Evolutionary conservation across 2,888 invertebrate genomes (phyloP).

Genomic region (Eilema depressum): DNA sequence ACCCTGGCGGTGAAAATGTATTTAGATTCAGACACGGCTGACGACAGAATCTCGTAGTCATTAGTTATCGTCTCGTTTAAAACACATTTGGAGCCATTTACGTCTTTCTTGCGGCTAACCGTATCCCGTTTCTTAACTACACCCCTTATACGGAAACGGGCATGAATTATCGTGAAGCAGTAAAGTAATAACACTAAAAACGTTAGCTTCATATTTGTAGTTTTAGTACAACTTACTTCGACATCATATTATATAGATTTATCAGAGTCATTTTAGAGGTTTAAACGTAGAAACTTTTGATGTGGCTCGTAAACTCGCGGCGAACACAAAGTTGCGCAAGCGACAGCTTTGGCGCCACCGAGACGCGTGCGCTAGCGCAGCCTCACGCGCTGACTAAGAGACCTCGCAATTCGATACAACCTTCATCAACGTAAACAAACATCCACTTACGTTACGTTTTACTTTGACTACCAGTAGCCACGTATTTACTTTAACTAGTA

Average conservation of each 20-base stretch:
- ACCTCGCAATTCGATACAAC: constrained; percentile 86
- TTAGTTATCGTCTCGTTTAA: constrained; percentile 86
- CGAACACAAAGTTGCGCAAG: constrained; percentile 78
- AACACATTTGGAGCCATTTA: constrained; percentile 82
- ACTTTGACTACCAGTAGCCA: constrained; percentile 52
- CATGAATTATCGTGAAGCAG: constrained; percentile 72
- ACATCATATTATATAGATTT: constrained; percentile 58
- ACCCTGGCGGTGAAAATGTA: constrained; percentile 84
- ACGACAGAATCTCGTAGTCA: constrained; percentile 86
- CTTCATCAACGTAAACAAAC: constrained; percentile 85
- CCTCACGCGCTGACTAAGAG: constrained; percentile 83
- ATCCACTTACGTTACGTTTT: constrained; percentile 73
- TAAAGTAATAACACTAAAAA: constrained; percentile 76
- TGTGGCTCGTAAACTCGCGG: constrained; percentile 69
- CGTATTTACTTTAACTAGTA: constrained; percentile 52
- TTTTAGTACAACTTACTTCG: constrained; percentile 52
- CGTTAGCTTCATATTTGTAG: constrained; percentile 78
- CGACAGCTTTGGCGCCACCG: constrained; percentile 78
- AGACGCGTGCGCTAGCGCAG: constrained; percentile 86
- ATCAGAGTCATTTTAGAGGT: constrained; percentile 69
- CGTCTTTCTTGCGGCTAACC: constrained; percentile 79
- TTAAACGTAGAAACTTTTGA: constrained; percentile 68
- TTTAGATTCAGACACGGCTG: constrained; percentile 85
- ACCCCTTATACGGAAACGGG: constrained; percentile 74
- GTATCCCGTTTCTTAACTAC: constrained; percentile 77